A percentile compares a stretch with the other conserved stretches of the same genome.
phyloP scores from a whole-genome alignment of 2,888 invertebrate genomes.

The Embidobia sp. region DNA sequence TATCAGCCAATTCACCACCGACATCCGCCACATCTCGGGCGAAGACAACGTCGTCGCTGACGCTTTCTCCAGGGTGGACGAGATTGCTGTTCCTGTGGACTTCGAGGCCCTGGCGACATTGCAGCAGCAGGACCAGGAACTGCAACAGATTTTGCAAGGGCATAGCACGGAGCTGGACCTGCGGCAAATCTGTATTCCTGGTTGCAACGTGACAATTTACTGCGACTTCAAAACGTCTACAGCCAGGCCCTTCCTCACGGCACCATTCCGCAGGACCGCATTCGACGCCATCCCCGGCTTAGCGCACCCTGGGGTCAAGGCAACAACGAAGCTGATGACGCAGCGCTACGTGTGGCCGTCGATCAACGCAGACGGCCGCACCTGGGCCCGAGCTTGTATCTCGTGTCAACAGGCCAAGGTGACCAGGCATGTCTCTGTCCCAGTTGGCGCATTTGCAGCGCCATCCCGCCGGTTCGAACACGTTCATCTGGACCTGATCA shows the following conservation, averaged over 20 bases:
- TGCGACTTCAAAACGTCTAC: background rate
- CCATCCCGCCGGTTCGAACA: constrained; percentile 70
- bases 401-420: too few species aligned
- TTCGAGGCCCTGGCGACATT: background rate
- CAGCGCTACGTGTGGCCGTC: constrained; percentile 7
- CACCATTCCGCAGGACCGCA: background rate
- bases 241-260: background rate
- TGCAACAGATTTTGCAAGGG: background rate
- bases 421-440: background rate
- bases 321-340: background rate
- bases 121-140: background rate
- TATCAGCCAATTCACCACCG: too few species aligned
- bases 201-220: background rate
- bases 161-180: background rate
- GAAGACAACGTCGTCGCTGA: background rate
- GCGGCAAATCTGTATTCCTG: background rate
- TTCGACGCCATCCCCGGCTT: constrained; percentile 4
- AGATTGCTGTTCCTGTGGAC: background rate
- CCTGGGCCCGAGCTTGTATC: too few species aligned
- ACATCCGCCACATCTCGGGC: background rate
- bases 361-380: background rate
- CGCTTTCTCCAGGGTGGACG: background rate
- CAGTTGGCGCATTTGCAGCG: constrained; percentile 2
- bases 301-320: background rate
- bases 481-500: constrained; percentile 74